Conservation (phyloP, 1,140 invertebrate species). For the Sitophilus oryzae region DNA sequence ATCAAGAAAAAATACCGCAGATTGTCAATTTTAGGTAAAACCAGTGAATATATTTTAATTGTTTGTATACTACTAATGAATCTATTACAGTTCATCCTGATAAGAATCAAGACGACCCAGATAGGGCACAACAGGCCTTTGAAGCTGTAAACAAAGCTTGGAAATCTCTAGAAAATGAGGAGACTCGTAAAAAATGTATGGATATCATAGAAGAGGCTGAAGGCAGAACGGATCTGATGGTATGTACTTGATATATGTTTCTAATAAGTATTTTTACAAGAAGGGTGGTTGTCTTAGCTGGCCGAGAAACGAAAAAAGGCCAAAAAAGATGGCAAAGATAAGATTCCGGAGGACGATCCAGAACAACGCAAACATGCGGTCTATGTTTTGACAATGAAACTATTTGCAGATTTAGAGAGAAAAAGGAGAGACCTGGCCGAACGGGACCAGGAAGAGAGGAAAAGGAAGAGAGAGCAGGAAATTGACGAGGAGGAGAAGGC, state of each 20-base stretch:
- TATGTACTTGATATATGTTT: conserved; percentile 44
- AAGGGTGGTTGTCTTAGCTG: conserved; percentile 57
- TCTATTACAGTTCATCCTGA: conserved; percentile 96
- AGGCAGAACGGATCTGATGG: conserved; percentile 88
- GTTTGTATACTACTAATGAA: too few relatives aligned
- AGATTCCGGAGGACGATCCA: conserved; percentile 92
- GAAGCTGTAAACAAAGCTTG: conserved; percentile 95
- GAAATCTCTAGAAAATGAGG: conserved; percentile 93
- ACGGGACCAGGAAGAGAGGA: conserved; percentile 88
- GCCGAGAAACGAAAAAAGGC: conserved; percentile 91
- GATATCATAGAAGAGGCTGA: conserved; percentile 97
- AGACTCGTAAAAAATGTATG: conserved; percentile 87
- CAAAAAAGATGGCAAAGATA: conserved; percentile 84
- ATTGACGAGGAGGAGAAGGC: conserved; percentile 85
- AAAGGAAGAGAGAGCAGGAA: conserved; percentile 91
- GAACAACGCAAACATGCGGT: conserved; percentile 89
- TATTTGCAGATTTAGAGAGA: conserved; percentile 95
- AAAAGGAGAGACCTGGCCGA: conserved; percentile 78
- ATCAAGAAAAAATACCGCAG: conserved; percentile 95
- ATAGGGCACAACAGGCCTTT: conserved; percentile 90
- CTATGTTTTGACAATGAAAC: conserved; percentile 97
- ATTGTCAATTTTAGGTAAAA: conserved; percentile 58
- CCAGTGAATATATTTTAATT: too few relatives aligned
- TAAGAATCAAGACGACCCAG: conserved; percentile 93
- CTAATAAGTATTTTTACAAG: conserved; percentile 7